Evolutionary conservation across 2,888 invertebrate genomes (phyloP).

Genomic region (Dichetophora obliterata): DNA sequence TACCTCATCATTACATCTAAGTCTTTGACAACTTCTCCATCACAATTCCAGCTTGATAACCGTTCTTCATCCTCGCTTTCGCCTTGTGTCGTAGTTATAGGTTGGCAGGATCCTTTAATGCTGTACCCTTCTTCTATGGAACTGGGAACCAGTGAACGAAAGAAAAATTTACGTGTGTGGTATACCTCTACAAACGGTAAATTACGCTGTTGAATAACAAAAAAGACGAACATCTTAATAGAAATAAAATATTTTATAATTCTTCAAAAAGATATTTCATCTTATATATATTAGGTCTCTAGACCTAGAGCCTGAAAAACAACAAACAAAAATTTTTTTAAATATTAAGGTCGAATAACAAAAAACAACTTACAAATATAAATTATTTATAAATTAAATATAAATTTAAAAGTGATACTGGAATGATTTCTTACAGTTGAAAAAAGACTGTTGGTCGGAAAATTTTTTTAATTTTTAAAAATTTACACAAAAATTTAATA

Average conservation of each 20-base stretch:
- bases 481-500: too few relatives aligned
- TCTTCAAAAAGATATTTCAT: too few relatives aligned
- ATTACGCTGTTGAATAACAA: slow-evolving; percentile 67
- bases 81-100: slow-evolving; percentile 54
- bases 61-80: slow-evolving; percentile 47
- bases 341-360: too few relatives aligned
- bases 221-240: neutral
- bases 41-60: slow-evolving; percentile 84
- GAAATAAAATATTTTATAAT: neutral
- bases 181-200: slow-evolving; percentile 82
- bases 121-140: slow-evolving; percentile 53
- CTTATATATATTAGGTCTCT: too few relatives aligned
- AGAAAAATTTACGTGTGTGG: slow-evolving; percentile 75
- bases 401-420: too few relatives aligned
- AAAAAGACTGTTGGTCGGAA: too few relatives aligned
- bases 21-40: slow-evolving; percentile 80
- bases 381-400: too few relatives aligned
- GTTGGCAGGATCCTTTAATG: slow-evolving; percentile 64
- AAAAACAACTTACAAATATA: too few relatives aligned
- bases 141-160: slow-evolving; percentile 49
- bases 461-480: too few relatives aligned
- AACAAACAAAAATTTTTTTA: too few relatives aligned
- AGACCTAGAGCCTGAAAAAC: too few relatives aligned
- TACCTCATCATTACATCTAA: slow-evolving; percentile 77
- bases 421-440: too few relatives aligned